Evolutionary conservation across 2,888 invertebrate species (phyloP).

Genomic region (Scaptomyza polygonia): DNA sequence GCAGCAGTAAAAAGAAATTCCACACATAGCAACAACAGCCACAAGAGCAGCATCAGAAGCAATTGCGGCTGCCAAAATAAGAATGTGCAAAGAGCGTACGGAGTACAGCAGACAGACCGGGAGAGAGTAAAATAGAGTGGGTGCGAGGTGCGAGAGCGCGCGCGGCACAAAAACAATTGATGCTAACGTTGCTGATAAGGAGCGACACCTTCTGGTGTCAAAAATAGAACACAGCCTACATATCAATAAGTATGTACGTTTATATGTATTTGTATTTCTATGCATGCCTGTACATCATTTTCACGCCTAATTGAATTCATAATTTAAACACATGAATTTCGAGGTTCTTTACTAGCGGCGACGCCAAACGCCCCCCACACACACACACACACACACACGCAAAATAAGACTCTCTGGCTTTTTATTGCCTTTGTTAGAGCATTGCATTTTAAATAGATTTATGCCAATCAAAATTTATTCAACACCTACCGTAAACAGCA

Average conservation of each 20-base stretch:
- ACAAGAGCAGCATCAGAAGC: conserved; percentile 14
- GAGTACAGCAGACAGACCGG: background rate
- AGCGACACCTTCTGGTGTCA: conserved; percentile 5
- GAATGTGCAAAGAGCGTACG: conserved; percentile 3
- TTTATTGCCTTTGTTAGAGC: background rate
- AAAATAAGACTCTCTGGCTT: conserved; percentile 5
- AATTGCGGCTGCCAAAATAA: conserved; percentile 35
- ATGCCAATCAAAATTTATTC: background rate
- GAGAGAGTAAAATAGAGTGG: background rate
- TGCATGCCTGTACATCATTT: conserved; percentile 8
- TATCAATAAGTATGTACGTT: background rate
- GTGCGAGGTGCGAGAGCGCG: background rate
- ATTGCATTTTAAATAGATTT: background rate
- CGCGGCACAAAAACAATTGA: conserved; percentile 18
- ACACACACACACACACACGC: conserved; percentile 12
- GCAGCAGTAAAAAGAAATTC: conserved; percentile 35
- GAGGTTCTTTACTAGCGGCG: conserved; percentile 15
- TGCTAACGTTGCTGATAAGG: conserved; percentile 33
- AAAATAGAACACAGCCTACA: conserved; percentile 19
- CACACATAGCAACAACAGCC: conserved; percentile 21
- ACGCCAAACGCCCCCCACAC: conserved; percentile 9
- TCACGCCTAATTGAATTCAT: conserved; percentile 25
- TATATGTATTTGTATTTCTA: background rate
- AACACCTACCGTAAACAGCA: background rate
- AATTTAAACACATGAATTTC: conserved; percentile 21